Percentiles rank a stretch among this genome's conserved stretches.
phyloP scores from a whole-genome alignment of 2,797 vertebrate species.

The Artibeus lituratus region DNA sequence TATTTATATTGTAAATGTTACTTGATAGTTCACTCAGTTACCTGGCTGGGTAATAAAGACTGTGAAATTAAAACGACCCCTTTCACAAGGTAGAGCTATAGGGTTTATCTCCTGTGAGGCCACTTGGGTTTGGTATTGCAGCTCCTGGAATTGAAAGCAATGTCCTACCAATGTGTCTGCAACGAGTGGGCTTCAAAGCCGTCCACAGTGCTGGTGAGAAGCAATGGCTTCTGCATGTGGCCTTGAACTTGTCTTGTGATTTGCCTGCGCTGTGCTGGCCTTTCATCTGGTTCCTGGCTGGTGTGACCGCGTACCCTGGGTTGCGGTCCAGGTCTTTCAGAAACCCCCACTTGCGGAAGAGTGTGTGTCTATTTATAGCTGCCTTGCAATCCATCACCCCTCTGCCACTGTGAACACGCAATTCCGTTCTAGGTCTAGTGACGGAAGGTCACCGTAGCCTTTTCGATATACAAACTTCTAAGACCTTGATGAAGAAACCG shows the following conservation, averaged over 20 bases:
- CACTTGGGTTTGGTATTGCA: conserved; percentile 76
- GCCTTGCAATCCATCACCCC: conserved; percentile 31
- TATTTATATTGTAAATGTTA: conserved; percentile 79
- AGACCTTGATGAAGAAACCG: conserved; percentile 68
- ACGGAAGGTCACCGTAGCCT: conserved; percentile 38
- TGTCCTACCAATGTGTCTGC: conserved; percentile 75
- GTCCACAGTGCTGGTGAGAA: conserved; percentile 69
- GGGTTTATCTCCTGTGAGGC: conserved; percentile 67
- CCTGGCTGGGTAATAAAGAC: conserved; percentile 78
- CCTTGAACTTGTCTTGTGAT: conserved; percentile 62
- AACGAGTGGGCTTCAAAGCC: conserved; percentile 75
- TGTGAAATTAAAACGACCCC: conserved; percentile 80
- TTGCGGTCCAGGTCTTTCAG: conserved; percentile 32
- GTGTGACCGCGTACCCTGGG: conserved; percentile 17
- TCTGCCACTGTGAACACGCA: conserved; percentile 45
- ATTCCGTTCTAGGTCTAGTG: background rate
- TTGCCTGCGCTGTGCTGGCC: conserved; percentile 16
- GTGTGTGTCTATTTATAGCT: background rate
- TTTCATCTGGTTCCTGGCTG: conserved; percentile 45
- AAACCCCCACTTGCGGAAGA: conserved; percentile 22
- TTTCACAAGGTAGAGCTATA: conserved; percentile 70
- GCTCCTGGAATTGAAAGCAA: conserved; percentile 71
- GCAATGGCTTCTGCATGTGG: conserved; percentile 72
- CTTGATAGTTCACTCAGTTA: conserved; percentile 79
- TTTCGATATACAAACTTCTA: conserved; percentile 67